phyloP scores from a whole-genome alignment of 2,113 vertebrate species.

The Steatornis caripensis region DNA sequence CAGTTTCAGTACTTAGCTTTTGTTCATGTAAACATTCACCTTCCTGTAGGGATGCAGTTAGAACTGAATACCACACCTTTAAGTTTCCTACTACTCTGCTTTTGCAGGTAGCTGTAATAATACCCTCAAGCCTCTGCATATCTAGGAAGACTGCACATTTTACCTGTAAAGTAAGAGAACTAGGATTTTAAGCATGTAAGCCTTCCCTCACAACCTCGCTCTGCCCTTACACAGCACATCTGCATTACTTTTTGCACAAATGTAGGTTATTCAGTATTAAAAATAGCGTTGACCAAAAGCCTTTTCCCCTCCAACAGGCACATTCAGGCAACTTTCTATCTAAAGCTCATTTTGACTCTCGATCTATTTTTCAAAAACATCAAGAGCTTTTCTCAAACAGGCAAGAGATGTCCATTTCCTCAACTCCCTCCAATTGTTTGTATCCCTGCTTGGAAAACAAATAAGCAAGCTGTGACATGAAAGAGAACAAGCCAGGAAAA shows the following conservation, averaged over 20 bases:
- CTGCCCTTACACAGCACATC: neutral
- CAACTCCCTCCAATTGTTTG: neutral
- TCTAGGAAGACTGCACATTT: neutral
- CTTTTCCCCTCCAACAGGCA: neutral
- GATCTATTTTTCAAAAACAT: neutral
- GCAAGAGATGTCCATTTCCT: neutral
- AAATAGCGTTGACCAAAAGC: neutral
- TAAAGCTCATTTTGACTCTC: neutral
- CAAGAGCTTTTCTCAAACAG: neutral
- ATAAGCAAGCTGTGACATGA: neutral
- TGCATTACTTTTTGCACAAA: neutral
- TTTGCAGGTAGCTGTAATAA: neutral
- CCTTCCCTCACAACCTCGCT: neutral
- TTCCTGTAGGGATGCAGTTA: neutral
- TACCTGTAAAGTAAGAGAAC: neutral
- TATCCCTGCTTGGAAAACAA: neutral
- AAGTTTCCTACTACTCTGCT: neutral
- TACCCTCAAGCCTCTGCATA: accelerated
- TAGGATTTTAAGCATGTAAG: neutral
- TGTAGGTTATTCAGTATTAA: neutral
- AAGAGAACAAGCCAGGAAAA: conserved; percentile 10
- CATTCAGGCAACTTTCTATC: neutral
- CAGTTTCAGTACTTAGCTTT: neutral
- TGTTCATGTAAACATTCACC: neutral
- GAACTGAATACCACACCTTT: neutral